phyloP scores from a whole-genome alignment of 1,140 invertebrate species.

The Hyles euphorbiae region DNA sequence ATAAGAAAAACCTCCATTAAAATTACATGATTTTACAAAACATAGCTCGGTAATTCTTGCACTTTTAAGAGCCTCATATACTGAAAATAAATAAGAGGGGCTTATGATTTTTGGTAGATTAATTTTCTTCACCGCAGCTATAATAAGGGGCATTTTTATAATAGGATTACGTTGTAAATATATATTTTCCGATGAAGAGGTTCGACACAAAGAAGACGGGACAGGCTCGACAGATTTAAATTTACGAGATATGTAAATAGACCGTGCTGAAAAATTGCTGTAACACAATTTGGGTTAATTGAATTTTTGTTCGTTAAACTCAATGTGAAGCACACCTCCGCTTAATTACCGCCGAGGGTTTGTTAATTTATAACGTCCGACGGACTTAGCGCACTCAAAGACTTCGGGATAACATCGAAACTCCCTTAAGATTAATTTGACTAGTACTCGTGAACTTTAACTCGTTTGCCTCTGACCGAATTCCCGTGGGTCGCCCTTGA shows the following conservation, averaged over 20 bases:
- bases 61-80: too few species aligned
- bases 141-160: constrained; percentile 19
- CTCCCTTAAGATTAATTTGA: constrained; percentile 74
- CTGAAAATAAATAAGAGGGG: too few species aligned
- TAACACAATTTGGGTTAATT: constrained; percentile 61
- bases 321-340: constrained; percentile 60
- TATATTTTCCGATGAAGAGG: constrained; percentile 24
- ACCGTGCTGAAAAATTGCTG: constrained; percentile 41
- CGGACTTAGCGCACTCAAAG: constrained; percentile 54
- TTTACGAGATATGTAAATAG: constrained; percentile 52
- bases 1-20: too few species aligned
- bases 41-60: too few species aligned
- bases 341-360: constrained; percentile 66
- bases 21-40: not conserved
- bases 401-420: constrained; percentile 66
- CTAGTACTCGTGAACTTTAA: constrained; percentile 67
- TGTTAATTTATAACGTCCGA: constrained; percentile 69
- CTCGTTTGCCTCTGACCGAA: constrained; percentile 70
- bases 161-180: constrained; percentile 24
- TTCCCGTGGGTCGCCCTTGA: constrained; percentile 56
- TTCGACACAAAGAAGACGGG: constrained; percentile 17
- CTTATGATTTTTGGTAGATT: constrained; percentile 18
- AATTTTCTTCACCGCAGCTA: constrained; percentile 22
- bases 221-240: constrained; percentile 36
- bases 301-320: constrained; percentile 65